Percentiles rank a stretch among this genome's conserved stretches.
Conservation (phyloP, 1,140 invertebrate species). For the Cotesia chilonis region DNA sequence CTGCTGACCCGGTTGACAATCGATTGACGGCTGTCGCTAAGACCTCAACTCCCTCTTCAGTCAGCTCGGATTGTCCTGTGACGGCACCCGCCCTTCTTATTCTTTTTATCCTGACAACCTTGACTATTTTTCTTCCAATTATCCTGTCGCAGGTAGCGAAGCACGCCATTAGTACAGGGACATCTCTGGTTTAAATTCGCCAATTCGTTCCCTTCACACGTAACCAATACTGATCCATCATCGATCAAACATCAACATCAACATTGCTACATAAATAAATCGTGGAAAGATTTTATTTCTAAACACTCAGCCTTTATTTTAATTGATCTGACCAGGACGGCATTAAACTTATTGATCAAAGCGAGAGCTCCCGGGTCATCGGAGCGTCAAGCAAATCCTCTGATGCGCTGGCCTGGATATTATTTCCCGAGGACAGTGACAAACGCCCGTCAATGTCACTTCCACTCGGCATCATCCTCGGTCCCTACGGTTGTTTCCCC, state of each 20-base stretch:
- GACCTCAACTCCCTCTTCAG: constrained; percentile 52
- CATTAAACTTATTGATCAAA: constrained; percentile 25
- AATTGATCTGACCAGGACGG: constrained; percentile 10
- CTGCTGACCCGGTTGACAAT: constrained; percentile 66
- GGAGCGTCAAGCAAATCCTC: constrained; percentile 39
- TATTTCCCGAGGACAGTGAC: constrained; percentile 65
- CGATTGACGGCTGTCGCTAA: constrained; percentile 67
- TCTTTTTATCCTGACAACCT: constrained; percentile 24
- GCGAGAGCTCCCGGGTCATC: constrained; percentile 43
- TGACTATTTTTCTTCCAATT: constrained; percentile 34
- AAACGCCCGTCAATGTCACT: constrained; percentile 64
- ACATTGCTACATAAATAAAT: not conserved
- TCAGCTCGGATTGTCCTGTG: constrained; percentile 44
- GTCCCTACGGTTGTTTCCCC: constrained; percentile 27
- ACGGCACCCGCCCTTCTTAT: constrained; percentile 27
- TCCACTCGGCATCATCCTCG: constrained; percentile 47
- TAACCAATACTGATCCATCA: no score
- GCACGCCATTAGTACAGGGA: not conserved
- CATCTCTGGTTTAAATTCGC: not conserved
- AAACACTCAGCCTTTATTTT: not conserved
- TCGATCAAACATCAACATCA: no score
- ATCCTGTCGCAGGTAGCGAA: constrained; percentile 22
- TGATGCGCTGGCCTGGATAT: constrained; percentile 52
- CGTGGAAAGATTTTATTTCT: not conserved
- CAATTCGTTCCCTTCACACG: not conserved